Evolutionary conservation across 2,113 vertebrate species (phyloP).

Genomic region (Thalassarche chlororhynchos): DNA sequence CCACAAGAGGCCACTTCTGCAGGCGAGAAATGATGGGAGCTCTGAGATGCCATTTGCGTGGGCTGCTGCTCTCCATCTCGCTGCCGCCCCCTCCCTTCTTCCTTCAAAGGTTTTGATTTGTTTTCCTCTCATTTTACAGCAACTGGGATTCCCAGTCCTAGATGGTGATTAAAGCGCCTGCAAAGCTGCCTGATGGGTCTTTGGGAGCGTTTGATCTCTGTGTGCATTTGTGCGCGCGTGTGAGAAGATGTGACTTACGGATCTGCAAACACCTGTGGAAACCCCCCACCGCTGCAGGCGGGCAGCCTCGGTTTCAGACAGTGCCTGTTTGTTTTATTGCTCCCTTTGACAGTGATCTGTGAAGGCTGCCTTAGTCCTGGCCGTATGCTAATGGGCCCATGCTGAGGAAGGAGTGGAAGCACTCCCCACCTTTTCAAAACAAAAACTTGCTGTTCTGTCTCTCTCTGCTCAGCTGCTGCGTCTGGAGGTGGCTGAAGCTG

Average conservation of each 20-base stretch:
- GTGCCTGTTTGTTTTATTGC: not conserved
- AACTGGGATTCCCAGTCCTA: not conserved
- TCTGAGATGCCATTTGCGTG: not conserved
- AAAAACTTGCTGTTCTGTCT: not conserved
- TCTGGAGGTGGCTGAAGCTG: not conserved
- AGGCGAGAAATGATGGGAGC: not conserved
- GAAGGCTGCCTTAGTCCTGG: not conserved
- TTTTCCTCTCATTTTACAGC: not conserved
- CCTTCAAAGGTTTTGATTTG: not conserved
- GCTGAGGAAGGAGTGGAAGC: not conserved
- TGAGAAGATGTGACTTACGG: not conserved
- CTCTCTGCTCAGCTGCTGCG: not conserved
- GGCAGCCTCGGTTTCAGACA: not conserved
- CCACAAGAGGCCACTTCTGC: not conserved
- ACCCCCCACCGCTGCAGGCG: not conserved
- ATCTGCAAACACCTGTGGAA: not conserved
- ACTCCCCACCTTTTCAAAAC: not conserved
- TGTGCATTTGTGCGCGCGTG: accelerated
- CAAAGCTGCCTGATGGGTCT: not conserved
- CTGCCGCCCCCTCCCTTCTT: not conserved
- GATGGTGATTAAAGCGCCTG: not conserved
- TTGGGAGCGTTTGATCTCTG: not conserved
- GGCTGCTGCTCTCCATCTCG: accelerated
- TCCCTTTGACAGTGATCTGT: not conserved
- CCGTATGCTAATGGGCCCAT: not conserved